Conservation (phyloP, 2,797 vertebrate genomes). For the Erithacus rubecula region DNA sequence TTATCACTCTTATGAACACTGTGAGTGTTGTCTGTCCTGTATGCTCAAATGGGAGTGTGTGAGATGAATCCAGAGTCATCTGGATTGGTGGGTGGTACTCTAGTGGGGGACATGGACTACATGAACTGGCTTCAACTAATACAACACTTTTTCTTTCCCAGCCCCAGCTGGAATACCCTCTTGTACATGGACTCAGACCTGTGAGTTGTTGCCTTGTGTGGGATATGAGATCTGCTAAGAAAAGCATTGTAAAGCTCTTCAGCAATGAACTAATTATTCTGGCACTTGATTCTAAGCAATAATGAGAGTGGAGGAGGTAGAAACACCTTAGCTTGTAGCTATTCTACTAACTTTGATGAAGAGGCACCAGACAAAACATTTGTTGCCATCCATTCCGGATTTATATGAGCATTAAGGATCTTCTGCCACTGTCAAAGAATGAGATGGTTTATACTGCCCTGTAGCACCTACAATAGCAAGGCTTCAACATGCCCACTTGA, state of each 20-base stretch:
- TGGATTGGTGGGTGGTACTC: neutral
- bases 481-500: neutral
- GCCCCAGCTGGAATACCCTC: neutral
- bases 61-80: neutral
- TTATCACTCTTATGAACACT: neutral
- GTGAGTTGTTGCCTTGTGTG: neutral
- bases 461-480: neutral
- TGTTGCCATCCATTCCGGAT: neutral
- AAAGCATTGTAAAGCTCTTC: neutral
- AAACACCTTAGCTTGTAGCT: neutral
- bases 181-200: neutral
- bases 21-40: neutral
- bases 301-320: neutral
- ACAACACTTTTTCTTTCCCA: neutral
- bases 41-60: neutral
- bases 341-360: neutral
- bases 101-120: neutral
- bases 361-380: neutral
- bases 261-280: conserved; percentile 4
- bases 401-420: neutral
- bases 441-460: neutral
- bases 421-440: neutral
- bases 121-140: neutral
- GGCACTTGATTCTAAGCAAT: neutral
- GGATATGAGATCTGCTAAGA: neutral